Conservation (phyloP, 2,113 vertebrate species). For the Vidua chalybeata region DNA sequence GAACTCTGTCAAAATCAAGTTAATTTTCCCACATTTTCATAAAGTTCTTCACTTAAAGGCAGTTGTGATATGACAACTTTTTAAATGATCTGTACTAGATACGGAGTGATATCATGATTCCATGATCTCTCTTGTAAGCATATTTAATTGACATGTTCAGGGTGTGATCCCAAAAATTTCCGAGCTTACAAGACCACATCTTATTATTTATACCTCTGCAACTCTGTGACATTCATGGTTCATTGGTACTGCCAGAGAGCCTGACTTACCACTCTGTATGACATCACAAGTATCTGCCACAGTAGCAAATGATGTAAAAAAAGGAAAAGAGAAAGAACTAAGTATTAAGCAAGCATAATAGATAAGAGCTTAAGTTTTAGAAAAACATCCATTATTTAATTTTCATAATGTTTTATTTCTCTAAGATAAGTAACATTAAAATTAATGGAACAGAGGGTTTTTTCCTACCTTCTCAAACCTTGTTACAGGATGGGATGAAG, state of each 20-base stretch:
- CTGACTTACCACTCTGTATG: background rate
- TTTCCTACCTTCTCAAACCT: conserved; percentile 50
- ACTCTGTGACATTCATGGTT: accelerated
- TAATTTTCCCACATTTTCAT: background rate
- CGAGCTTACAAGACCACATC: background rate
- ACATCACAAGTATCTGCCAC: background rate
- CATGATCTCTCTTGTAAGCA: background rate
- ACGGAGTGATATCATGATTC: background rate
- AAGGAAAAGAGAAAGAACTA: background rate
- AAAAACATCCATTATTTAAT: conserved; percentile 24
- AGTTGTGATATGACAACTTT: background rate
- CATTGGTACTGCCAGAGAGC: background rate
- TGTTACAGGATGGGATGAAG: conserved; percentile 26
- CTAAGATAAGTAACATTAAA: conserved; percentile 60
- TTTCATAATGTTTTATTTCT: conserved; percentile 54
- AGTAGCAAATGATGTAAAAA: background rate
- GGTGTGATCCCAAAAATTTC: background rate
- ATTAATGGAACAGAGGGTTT: conserved; percentile 23
- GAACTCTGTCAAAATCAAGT: background rate
- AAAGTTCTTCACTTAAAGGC: background rate
- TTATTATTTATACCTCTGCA: background rate
- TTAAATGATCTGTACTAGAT: background rate
- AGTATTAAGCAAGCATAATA: background rate
- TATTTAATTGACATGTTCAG: background rate
- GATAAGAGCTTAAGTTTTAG: background rate